Base-by-base conservation (phyloP, 2,888 invertebrate species). In the Eupithecia pulchellata region DNA sequence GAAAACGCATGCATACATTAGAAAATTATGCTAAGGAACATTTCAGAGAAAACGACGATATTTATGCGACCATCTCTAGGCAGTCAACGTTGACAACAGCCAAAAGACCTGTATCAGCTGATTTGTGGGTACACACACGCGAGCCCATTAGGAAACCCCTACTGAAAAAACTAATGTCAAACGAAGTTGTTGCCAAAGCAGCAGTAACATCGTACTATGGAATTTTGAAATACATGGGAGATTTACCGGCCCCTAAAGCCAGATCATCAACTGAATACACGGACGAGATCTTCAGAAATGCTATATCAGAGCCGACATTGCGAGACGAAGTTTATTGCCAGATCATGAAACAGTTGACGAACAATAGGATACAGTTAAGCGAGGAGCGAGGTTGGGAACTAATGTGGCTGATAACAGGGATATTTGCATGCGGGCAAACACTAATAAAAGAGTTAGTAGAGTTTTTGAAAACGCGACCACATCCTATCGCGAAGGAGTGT, bases 371-470 rank as follows among this genome's bases (percentile, higher is more conserved):
- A 84, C 95, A 96, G 66, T 90, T 97, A 65, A 98, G 98, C 84
- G 98, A 98, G 88, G 98, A 98, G 87, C 95, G 97, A 71, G 99
- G 98, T 0, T 99, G 99, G 99, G 98, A 99, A 87, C 90, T 99
- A 73, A 96, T 99, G 96, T 99, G 99, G 97, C 92, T 99, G 70
- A 96, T 96, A 5, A 97, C 98, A 0, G 99, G 98, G 0, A 94
- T 98, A 61, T 98, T 98, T 90, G 95, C 96, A 13, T 98, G 98
- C 78, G 97, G 97, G 76, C 96, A 96, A 78, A 91, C 94, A 6
- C 94, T 99, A 1, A 92, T 97, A 77, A 97, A 97, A 82, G 98
- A 98, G 86, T 87, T 98, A 13, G 95, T 95, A 0, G 96, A 96
- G 76, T 97, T 98, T 83, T 91, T 98, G 39, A 95, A 96, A 77